A percentile compares a stretch with the other conserved stretches of the same genome.
Conservation (phyloP, 2,797 vertebrate genomes). For the Coregonus suidteri region DNA sequence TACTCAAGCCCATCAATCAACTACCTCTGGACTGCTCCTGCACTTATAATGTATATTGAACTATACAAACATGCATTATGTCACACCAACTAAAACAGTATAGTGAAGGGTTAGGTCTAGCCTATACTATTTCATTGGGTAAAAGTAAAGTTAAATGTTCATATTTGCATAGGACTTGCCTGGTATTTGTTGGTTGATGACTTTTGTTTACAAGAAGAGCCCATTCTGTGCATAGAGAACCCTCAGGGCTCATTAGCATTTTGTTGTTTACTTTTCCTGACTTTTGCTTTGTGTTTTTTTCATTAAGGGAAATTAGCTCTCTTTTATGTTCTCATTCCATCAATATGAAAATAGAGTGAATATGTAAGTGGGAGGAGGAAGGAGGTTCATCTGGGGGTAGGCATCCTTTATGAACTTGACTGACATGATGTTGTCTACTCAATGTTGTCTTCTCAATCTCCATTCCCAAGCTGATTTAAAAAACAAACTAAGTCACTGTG, state of each 20-base stretch:
- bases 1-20: background rate
- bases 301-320: background rate
- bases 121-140: background rate
- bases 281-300: background rate
- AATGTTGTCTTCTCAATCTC: constrained; percentile 8
- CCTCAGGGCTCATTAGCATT: background rate
- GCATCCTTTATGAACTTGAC: background rate
- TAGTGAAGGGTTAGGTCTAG: background rate
- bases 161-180: background rate
- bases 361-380: background rate
- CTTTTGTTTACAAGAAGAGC: constrained; percentile 4
- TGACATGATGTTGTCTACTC: background rate
- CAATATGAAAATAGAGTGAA: background rate
- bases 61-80: background rate
- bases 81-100: background rate
- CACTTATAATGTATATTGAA: background rate
- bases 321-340: constrained; percentile 21
- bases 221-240: background rate
- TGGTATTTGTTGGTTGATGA: background rate
- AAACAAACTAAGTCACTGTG: constrained; percentile 20
- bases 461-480: constrained; percentile 14
- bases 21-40: background rate
- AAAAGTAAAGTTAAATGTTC: background rate
- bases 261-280: background rate
- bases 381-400: background rate